Evolutionary conservation across 2,797 vertebrate genomes (phyloP), one percentile per base, ranked within the genome.

Genomic region (Neostethus bicornis): DNA sequence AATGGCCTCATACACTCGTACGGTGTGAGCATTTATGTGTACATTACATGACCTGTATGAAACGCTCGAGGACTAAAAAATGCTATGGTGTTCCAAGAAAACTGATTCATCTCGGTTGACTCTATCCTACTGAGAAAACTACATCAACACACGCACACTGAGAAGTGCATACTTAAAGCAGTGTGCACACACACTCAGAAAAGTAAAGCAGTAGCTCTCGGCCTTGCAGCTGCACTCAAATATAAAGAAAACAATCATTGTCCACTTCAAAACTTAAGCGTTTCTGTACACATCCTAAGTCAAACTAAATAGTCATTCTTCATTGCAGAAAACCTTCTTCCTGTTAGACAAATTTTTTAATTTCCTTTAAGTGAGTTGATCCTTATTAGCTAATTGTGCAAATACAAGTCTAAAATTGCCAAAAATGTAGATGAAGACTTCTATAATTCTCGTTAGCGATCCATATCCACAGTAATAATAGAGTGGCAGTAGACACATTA

Each of bases 401-500:
- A 51, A 60, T 25, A 46, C 31, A 4, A 66, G 9, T n/a, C 13
- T n/a, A 21, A 23, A 58, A 38, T 1, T 35, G 2, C 21, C 41
- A 44, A 12, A 72, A 5, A 48, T 47, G 31, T 19, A 46, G n/a
- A 20, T 1, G 13, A 13, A 43, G 61, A 31, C 39, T 62, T 57
- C 64, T 66, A 62, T 56, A 62, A 79, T 75, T 81, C 54, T 55
- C 59, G 17, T 41, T 73, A n/a, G 43, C 69, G 77, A 75, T 73
- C 55, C 39, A 50, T 24, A 62, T 58, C 71, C 62, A 13, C 26
- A 66, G 73, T 52, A 31, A 73, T 83, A 65, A 62, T 55, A 83
- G 77, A 77, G 77, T 84, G 82, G 78, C 81, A 87, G 81, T 63
- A 73, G 87, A 89, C 79, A 83, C 83, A 76, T 88, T 87, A 81